phyloP scores from a whole-genome alignment of 1,140 invertebrate genomes.

The Pseudomyrmex cubaensis region DNA sequence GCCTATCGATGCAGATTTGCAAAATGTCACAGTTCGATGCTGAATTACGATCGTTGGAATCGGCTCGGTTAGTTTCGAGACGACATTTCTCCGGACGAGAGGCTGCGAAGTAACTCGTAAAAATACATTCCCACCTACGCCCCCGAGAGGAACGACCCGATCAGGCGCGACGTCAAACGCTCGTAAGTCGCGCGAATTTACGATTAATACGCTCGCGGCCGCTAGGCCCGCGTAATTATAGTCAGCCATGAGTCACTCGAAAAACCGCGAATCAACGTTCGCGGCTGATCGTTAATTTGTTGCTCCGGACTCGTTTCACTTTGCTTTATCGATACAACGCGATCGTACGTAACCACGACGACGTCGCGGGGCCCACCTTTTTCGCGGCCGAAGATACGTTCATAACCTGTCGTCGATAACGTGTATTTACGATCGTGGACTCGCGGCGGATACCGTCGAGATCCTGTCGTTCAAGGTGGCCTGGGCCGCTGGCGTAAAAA shows the following conservation, averaged over 20 bases:
- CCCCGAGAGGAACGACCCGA: conserved; percentile 41
- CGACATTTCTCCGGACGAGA: conserved; percentile 56
- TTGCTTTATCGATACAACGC: conserved; percentile 54
- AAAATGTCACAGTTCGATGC: conserved; percentile 62
- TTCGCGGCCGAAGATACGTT: conserved; percentile 65
- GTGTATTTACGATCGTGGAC: conserved; percentile 61
- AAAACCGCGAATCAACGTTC: conserved; percentile 41
- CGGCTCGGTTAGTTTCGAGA: conserved; percentile 57
- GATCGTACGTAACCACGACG: conserved; percentile 52
- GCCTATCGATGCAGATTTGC: conserved; percentile 63
- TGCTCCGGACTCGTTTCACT: conserved; percentile 57
- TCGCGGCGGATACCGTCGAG: conserved; percentile 55
- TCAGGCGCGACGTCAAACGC: conserved; percentile 55
- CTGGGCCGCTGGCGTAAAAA: conserved; percentile 62
- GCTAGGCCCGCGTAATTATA: conserved; percentile 48
- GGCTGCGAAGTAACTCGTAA: conserved; percentile 47
- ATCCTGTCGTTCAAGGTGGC: conserved; percentile 64
- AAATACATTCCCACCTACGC: conserved; percentile 61
- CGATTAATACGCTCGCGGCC: conserved; percentile 58
- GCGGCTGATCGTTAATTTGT: conserved; percentile 53
- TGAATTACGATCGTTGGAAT: conserved; percentile 59
- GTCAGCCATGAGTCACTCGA: conserved; percentile 53
- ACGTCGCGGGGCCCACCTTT: conserved; percentile 61
- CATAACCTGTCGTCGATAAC: conserved; percentile 66
- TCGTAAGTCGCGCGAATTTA: conserved; percentile 63